Base-by-base conservation (phyloP, 2,797 vertebrate species). In the Xenentodon cancila region DNA sequence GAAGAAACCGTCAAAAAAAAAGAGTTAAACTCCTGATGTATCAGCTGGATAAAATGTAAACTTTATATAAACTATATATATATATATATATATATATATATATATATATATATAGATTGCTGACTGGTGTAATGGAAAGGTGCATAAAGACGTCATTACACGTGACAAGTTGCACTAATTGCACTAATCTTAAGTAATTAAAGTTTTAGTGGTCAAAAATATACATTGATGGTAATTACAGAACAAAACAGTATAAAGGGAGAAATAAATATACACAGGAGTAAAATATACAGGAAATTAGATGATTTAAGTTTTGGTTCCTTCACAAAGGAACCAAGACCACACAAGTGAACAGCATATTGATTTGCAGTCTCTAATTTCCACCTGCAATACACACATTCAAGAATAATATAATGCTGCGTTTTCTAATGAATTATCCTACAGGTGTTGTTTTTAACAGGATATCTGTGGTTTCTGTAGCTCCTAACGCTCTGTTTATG, bases 381-480 rank as follows among this genome's bases (percentile, higher is more conserved):
- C 53, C 57, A 71, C n/a, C 56, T 68, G 42, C 51, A 65, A 42
- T 12, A 16, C 15, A 63, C 15, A 63, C 53, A 46, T 1, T 59
- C 18, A 53, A 37, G 18, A 64, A 40, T 52, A 46, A 73, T 58
- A 42, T 54, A 64, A 75, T 40, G 50, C 47, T 62, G 45, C 32
- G 56, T 53, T 61, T 73, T 64, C 15, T 53, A 67, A 54, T 53
- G 48, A 77, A 78, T 86, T 62, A 68, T 64, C 73, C 68, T 71
- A 70, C 72, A 81, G 84, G 70, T 84, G 73, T 80, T 76, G 69
- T 80, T 86, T 68, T 63, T 75, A 79, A 76, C 59, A 27, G 51
- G 61, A 73, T 63, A 59, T 73, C n/a, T 71, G 50, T 66, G 56
- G 64, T 53, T 60, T 57, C 62, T 49, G 59, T 68, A 34, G 42